Conservation (phyloP, 2,888 invertebrate genomes). For the Pteria penguin region DNA sequence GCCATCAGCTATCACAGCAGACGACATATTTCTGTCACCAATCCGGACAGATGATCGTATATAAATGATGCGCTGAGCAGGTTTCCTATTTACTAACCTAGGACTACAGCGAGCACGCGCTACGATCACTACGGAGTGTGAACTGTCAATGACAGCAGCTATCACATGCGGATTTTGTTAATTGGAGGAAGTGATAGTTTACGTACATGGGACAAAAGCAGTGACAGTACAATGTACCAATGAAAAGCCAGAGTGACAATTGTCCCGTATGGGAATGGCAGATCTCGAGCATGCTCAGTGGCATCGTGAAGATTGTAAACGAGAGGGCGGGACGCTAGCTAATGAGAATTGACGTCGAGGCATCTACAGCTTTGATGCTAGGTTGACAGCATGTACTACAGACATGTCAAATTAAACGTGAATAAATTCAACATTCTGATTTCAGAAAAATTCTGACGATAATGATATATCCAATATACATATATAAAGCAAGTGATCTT, state of each 20-base stretch:
- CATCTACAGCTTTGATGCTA: too few species aligned
- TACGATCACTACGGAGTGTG: conserved; percentile 25
- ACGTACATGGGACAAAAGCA: conserved; percentile 53
- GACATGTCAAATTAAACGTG: too few species aligned
- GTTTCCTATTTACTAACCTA: conserved; percentile 38
- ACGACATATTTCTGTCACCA: conserved; percentile 40
- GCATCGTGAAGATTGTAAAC: conserved; percentile 14
- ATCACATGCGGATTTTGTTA: conserved; percentile 46
- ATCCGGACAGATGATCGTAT: conserved; percentile 28
- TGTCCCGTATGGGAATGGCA: conserved; percentile 53
- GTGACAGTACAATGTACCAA: conserved; percentile 51
- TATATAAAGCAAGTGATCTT: too few species aligned
- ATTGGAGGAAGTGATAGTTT: conserved; percentile 34
- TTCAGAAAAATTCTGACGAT: too few species aligned
- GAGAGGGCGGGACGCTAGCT: conserved; percentile 33
- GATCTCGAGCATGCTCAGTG: conserved; percentile 23
- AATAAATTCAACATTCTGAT: too few species aligned
- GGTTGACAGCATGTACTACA: too few species aligned
- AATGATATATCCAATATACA: too few species aligned
- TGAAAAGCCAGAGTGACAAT: conserved; percentile 45
- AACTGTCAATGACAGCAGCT: conserved; percentile 40
- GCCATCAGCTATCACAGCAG: conserved; percentile 29
- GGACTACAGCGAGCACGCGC: conserved; percentile 34
- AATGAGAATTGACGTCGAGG: conserved; percentile 24
- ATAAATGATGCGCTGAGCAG: conserved; percentile 33